Evolutionary conservation across 2,888 invertebrate species (phyloP), one percentile per base, ranked within the genome.

Genomic region (Apamea sordens): DNA sequence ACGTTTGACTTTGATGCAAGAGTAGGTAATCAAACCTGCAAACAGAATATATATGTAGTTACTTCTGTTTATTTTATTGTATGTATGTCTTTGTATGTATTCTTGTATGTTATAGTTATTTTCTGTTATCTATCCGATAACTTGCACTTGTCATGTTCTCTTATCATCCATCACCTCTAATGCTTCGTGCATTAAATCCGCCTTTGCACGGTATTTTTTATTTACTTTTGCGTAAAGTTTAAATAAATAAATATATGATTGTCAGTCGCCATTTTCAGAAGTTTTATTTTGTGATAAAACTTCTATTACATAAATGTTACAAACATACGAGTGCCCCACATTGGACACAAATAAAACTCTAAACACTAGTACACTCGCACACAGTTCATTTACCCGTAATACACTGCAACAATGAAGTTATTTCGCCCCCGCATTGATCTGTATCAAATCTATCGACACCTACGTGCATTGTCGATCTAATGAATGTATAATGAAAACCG

Each of bases 371-470:
- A 80, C 76, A 77, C 41, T 87, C 76, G 72, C 76, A 75, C 84
- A 90, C 89, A 91, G 92, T 92, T 92, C 92, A 90, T 91, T 92
- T 89, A 92, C 91, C 91, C 83, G 82, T 88, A 84, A 89, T 88
- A 65, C 84, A 89, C 88, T 89, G 86, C 86, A 90, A 93, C 92
- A 91, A 94, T 93, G 90, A 92, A 91, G 91, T 90, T 89, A 93
- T 93, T 90, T 88, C 94, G 93, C 94, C 94, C 93, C 93, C 94
- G 91, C 94, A 91, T 86, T 87, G 90, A 90, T 92, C 89, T 88
- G 84, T 91, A 93, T 92, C 92, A 91, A 91, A 94, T 93, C 92
- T 91, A 93, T 93, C 91, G 92, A 94, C 95, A 94, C 95, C 95
- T 94, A 95, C 96, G 91, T 87, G 75, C 73, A 82, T 79, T 85